These are phyloP conservation scores for Sylvicola fuscatus DNA, from an alignment of 2,888 invertebrate genomes.

Conservation along the genomic window DNA sequence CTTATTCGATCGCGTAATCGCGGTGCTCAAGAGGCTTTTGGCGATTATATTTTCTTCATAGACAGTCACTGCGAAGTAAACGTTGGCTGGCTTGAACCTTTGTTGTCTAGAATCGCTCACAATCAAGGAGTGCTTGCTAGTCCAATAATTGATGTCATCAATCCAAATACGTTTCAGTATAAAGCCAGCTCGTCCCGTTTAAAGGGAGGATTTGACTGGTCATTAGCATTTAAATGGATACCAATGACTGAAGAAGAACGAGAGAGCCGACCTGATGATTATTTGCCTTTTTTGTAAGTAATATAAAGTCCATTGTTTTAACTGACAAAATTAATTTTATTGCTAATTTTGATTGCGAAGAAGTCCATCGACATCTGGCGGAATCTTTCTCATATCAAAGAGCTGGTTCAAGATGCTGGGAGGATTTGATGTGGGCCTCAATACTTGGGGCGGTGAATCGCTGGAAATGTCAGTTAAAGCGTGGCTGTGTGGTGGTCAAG, in stretches of 20 bases:
- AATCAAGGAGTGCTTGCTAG: conserved; percentile 17
- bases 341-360: conserved; percentile 8
- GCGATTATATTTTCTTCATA: conserved; percentile 22
- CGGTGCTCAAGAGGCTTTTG: conserved; percentile 18
- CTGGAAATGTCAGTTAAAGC: conserved; percentile 23
- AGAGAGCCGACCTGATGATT: conserved; percentile 6
- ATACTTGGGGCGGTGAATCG: conserved; percentile 26
- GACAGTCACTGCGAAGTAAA: conserved; percentile 27
- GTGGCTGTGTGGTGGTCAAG: conserved; percentile 26
- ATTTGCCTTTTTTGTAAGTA: conserved; percentile 11
- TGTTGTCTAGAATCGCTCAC: conserved; percentile 16
- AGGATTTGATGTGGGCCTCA: conserved; percentile 20
- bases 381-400: conserved; percentile 23
- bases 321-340: too few relatives aligned
- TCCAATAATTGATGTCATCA: conserved; percentile 27
- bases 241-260: conserved; percentile 11
- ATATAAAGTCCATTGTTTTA: too few relatives aligned
- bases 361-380: conserved; percentile 21
- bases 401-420: conserved; percentile 22
- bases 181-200: conserved; percentile 16
- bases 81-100: conserved; percentile 25
- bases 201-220: conserved; percentile 30
- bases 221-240: conserved; percentile 28
- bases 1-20: conserved; percentile 23
- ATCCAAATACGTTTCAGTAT: conserved; percentile 23